Evolutionary conservation across 1,140 invertebrate genomes (phyloP), one percentile per base, ranked within the genome.

Genomic region (Oryctes rhinoceros): DNA sequence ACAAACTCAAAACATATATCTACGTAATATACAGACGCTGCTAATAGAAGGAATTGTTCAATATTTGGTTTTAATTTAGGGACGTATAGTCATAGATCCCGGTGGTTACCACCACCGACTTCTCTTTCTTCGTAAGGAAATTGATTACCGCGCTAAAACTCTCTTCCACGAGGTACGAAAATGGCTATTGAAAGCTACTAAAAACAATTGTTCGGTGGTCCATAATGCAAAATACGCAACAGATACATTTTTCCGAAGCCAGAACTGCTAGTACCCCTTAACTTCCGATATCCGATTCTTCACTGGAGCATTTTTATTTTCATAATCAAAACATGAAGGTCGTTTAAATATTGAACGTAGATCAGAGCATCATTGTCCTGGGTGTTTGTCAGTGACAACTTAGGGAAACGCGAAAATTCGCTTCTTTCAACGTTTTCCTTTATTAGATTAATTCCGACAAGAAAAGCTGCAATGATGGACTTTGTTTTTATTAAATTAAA

Each of bases 301-400:
- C 83, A 86, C 71, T 18, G 80, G 81, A 81, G 83, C 82, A 85
- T 85, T 30, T 30, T 30, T 2, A 30, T 30, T 83, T 79, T 80
- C 84, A 84, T 84, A 59, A 80, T 84, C 83, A 83, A 79, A 82
- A 86, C 79, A 84, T 83, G 47, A 13, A 84, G 81, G 74, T 44
- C 80, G 80, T 83, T 84, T 84, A 85, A 85, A 82, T 85, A 83
- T 85, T 84, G 81, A 83, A 82, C 81, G 81, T 83, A 83, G 76
- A 75, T 78, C 39, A 13, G 81, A 82, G 84, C 71, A 53, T 85
- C 79, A 35, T 83, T 59, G 44, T 83, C 81, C 49, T 81, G 81
- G 75, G 49, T 49, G 81, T 84, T 82, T 85, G 78, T 81, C 80
- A 80, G 67, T 80, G 82, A 80, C 82, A 84, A 84, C 74, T 85